Evolutionary conservation across 2,113 vertebrate species (phyloP).

Genomic region (Pedetes capensis): DNA sequence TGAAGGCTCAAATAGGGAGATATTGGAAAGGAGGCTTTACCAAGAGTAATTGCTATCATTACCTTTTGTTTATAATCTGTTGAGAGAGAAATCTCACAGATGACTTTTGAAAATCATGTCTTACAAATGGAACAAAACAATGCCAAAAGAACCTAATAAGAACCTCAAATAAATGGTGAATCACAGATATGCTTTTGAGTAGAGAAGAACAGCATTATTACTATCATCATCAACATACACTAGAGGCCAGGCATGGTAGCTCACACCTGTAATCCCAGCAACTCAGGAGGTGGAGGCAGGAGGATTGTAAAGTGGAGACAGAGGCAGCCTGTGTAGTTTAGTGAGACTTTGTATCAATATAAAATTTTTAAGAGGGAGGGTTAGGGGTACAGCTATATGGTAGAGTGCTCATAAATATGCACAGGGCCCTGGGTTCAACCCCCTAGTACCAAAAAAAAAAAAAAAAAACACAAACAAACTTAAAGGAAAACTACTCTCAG

Average conservation of each 20-base stretch:
- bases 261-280: too few relatives aligned
- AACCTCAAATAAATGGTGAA: background rate
- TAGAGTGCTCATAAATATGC: too few relatives aligned
- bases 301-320: too few relatives aligned
- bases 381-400: too few relatives aligned
- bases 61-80: background rate
- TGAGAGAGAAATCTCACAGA: background rate
- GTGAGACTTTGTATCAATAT: too few relatives aligned
- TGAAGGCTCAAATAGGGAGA: background rate
- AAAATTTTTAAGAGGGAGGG: too few relatives aligned
- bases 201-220: background rate
- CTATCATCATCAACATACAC: background rate
- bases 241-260: too few relatives aligned
- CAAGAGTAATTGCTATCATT: background rate
- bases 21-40: background rate
- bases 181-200: background rate
- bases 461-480: too few relatives aligned
- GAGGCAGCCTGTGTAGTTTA: too few relatives aligned
- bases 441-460: too few relatives aligned
- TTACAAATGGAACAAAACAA: background rate
- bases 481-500: background rate
- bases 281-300: too few relatives aligned
- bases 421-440: too few relatives aligned
- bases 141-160: background rate
- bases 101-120: background rate